These are phyloP conservation scores for Drosophila seguyi DNA, from an alignment of 1,140 invertebrate genomes.

Conservation along the genomic window DNA sequence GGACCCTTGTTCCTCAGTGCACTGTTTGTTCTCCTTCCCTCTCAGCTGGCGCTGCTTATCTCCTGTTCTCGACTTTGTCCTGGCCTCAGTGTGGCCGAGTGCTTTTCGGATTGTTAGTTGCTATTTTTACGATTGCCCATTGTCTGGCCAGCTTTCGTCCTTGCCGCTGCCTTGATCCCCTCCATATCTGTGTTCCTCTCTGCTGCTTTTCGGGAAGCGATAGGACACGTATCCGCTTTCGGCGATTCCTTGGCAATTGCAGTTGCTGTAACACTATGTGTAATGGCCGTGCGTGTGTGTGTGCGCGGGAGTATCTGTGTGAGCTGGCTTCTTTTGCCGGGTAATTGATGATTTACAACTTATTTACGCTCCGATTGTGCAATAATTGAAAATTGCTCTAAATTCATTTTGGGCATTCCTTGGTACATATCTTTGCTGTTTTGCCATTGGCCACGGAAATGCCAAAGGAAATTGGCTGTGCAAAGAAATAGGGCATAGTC, in stretches of 20 bases:
- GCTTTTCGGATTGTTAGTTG: conserved; percentile 69
- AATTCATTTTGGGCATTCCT: conserved; percentile 76
- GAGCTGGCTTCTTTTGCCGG: conserved; percentile 55
- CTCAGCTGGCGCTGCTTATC: conserved; percentile 30
- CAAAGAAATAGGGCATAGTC: neutral
- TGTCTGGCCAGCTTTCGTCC: conserved; percentile 71
- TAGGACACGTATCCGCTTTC: conserved; percentile 78
- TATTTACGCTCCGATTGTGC: conserved; percentile 82
- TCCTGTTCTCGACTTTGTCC: conserved; percentile 43
- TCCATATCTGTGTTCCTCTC: conserved; percentile 35
- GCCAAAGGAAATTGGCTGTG: conserved; percentile 22
- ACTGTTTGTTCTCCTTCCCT: conserved; percentile 10
- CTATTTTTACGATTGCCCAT: conserved; percentile 79
- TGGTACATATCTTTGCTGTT: conserved; percentile 53
- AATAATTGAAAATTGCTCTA: conserved; percentile 83
- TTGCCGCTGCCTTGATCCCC: conserved; percentile 5
- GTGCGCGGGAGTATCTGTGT: conserved; percentile 26
- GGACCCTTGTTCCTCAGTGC: conserved; percentile 27
- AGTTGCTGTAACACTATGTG: conserved; percentile 43
- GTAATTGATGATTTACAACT: conserved; percentile 83
- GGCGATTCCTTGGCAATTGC: conserved; percentile 75
- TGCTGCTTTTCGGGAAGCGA: conserved; percentile 60
- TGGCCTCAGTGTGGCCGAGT: conserved; percentile 51
- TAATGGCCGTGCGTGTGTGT: conserved; percentile 35
- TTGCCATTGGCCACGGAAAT: conserved; percentile 48